Evolutionary conservation across 2,888 invertebrate genomes (phyloP).

Genomic region (Aphodius sticticus): DNA sequence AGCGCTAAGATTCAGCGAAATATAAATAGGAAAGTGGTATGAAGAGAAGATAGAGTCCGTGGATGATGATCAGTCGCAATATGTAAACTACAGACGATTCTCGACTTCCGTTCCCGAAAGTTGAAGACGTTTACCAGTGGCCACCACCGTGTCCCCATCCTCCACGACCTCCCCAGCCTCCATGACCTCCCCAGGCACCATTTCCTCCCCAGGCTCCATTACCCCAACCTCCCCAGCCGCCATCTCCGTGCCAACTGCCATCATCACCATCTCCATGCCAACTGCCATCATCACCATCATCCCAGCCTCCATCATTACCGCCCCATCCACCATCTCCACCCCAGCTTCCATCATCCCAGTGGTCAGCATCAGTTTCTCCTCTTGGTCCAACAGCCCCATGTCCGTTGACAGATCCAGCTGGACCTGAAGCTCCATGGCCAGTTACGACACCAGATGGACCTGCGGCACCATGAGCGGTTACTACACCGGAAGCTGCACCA

Average conservation of each 20-base stretch:
- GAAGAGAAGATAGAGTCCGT: neutral
- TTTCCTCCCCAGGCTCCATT: slow-evolving; percentile 33
- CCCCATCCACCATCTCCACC: slow-evolving; percentile 29
- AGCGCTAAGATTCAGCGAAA: neutral
- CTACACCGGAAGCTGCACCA: slow-evolving; percentile 27
- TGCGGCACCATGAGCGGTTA: slow-evolving; percentile 8
- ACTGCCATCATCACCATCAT: neutral
- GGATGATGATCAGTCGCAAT: neutral
- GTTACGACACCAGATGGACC: slow-evolving; percentile 20
- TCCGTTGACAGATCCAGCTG: slow-evolving; percentile 10
- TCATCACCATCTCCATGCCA: slow-evolving; percentile 8
- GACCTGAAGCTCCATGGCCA: slow-evolving; percentile 17
- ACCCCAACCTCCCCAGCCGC: slow-evolving; percentile 9
- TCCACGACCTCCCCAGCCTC: slow-evolving; percentile 42
- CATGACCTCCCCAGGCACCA: slow-evolving; percentile 41
- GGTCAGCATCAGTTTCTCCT: slow-evolving; percentile 13
- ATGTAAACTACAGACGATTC: neutral
- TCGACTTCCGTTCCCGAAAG: neutral
- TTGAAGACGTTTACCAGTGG: neutral
- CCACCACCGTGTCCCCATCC: slow-evolving; percentile 49
- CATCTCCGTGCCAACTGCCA: neutral
- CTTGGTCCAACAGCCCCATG: slow-evolving; percentile 26
- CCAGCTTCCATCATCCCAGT: slow-evolving; percentile 36
- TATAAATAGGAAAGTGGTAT: neutral
- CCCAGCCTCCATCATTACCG: neutral